phyloP scores from a whole-genome alignment of 2,797 vertebrate species.

The Ctenopoma kingsleyae region DNA sequence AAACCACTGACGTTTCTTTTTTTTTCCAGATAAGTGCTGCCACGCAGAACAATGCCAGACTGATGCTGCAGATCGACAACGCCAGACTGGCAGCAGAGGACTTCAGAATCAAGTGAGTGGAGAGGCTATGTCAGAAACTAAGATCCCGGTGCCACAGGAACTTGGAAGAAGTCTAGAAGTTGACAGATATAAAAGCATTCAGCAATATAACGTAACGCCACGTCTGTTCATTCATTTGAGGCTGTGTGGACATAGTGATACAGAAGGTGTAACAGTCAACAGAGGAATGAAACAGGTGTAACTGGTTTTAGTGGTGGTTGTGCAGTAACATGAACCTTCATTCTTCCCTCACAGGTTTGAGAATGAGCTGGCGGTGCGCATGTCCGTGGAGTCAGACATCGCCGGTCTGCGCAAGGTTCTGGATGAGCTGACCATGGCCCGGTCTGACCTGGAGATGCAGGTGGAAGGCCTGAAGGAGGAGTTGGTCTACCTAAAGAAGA shows the following conservation, averaged over 20 bases:
- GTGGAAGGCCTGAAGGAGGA: conserved; percentile 84
- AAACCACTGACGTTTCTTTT: not conserved
- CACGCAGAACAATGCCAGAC: conserved; percentile 68
- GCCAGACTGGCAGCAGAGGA: conserved; percentile 83
- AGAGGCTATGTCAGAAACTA: not conserved
- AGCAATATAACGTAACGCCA: not conserved
- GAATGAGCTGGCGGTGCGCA: conserved; percentile 74
- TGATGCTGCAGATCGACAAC: conserved; percentile 84
- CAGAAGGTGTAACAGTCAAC: conserved; percentile 22
- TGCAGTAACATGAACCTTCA: not conserved
- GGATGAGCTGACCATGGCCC: conserved; percentile 79
- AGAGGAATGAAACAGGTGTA: conserved; percentile 33
- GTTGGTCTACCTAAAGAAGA: conserved; percentile 84
- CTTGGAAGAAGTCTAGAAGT: not conserved
- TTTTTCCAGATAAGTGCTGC: conserved; percentile 71
- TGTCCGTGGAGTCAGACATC: conserved; percentile 81
- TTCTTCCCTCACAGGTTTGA: conserved; percentile 71
- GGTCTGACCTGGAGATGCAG: conserved; percentile 83
- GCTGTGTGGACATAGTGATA: conserved; percentile 1
- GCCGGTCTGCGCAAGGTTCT: conserved; percentile 74
- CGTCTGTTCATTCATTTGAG: not conserved
- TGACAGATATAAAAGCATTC: not conserved
- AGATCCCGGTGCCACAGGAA: too few species aligned
- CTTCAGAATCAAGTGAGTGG: conserved; percentile 84
- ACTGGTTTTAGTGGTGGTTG: conserved; percentile 48